Evolutionary conservation across 2,888 invertebrate genomes (phyloP), one percentile per base, ranked within the genome.

Genomic region (Microctonus aethiopoides): DNA sequence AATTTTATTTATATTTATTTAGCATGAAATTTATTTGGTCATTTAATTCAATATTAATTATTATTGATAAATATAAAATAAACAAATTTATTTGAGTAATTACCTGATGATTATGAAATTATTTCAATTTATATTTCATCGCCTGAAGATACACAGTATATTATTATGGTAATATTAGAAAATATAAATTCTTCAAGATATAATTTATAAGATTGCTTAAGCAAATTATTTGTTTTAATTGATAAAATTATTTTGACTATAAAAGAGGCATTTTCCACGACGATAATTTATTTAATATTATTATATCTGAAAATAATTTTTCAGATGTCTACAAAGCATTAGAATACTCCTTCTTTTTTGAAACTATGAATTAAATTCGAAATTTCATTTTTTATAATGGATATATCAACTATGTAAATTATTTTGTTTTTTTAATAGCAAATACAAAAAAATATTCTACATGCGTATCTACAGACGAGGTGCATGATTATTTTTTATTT

Each of bases 251-350:
- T n/a, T n/a, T n/a, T n/a, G n/a, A n/a, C n/a, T n/a, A n/a, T n/a
- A 26, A 16, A 32, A 60, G 11, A 66, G 39, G 57, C 66, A 66
- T 66, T 66, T 66, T 66, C 66, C 57, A 56, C 76, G 71, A 72
- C 76, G 75, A 78, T 76, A 73, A 60, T 66, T 34, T 7, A 34
- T 20, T 36, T 34, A 11, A 24, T 32, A n/a, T n/a, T n/a, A n/a
- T n/a, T 56, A 39, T 67, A 22, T 65, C 64, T 54, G 34, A 65
- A 46, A 56, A 56, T 56, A 36, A 5, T 65, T 56, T 24, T n/a
- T 56, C 39, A 65, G 56, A 39, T 24, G 54, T 56, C 64, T 65
- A 65, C 46, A 34, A 65, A 65, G 64, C 64, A 65, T 65, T 46
- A 16, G 46, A 46, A 20, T 46, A 16, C 46, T 59, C 11, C 20